phyloP scores from a whole-genome alignment of 2,888 invertebrate species.

The Harpagoxenus sublaevis region DNA sequence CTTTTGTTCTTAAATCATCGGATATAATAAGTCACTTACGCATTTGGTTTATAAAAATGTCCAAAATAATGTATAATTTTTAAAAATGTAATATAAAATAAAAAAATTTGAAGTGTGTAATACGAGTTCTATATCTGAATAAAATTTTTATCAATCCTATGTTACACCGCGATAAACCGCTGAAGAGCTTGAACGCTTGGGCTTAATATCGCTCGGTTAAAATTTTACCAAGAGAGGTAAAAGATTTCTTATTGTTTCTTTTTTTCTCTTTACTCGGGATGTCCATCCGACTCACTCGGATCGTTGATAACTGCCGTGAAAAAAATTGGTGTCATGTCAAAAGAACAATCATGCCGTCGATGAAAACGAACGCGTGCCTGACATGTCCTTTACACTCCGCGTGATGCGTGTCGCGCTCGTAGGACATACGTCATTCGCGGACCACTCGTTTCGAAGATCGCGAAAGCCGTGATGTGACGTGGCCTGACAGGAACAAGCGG shows the following conservation, averaged over 20 bases:
- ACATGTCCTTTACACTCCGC: slow-evolving; percentile 42
- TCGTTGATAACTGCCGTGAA: slow-evolving; percentile 15
- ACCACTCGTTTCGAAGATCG: slow-evolving; percentile 66
- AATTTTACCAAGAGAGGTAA: not conserved
- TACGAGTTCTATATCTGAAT: not conserved
- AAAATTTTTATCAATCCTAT: slow-evolving; percentile 19
- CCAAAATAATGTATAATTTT: too few relatives aligned
- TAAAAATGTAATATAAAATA: not conserved
- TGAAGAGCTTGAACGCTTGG: not conserved
- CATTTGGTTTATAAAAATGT: not conserved
- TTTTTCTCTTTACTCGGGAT: not conserved
- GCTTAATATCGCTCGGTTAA: not conserved
- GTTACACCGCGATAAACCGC: not conserved
- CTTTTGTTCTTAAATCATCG: slow-evolving; percentile 29
- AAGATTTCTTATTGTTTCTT: not conserved
- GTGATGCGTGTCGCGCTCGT: slow-evolving; percentile 60
- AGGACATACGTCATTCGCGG: slow-evolving; percentile 69
- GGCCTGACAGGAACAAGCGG: slow-evolving; percentile 57
- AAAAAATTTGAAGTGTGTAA: not conserved
- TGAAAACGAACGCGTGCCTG: slow-evolving; percentile 27
- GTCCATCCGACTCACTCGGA: not conserved
- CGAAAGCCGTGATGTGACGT: slow-evolving; percentile 63
- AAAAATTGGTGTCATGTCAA: slow-evolving; percentile 22
- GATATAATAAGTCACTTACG: not conserved
- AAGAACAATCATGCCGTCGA: slow-evolving; percentile 43